These are phyloP conservation scores for Siniperca knerii DNA, from an alignment of 2,113 vertebrate genomes.

Conservation along the genomic window DNA sequence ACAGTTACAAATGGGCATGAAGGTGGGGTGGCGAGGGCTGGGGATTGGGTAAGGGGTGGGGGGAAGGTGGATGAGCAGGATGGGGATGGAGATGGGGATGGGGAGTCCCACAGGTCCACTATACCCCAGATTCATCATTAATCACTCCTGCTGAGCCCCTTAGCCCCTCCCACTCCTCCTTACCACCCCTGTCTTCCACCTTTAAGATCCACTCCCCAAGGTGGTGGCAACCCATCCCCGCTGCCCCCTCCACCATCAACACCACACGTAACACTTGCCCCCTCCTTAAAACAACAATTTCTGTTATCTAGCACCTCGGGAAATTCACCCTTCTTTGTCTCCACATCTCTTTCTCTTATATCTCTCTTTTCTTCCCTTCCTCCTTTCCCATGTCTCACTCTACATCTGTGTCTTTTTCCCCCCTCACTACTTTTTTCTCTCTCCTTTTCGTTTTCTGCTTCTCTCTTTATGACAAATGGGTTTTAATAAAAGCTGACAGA, in stretches of 20 bases:
- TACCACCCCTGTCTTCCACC: constrained; percentile 61
- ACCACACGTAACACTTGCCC: constrained; percentile 54
- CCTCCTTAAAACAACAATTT: constrained; percentile 63
- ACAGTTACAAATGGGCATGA: constrained; percentile 81
- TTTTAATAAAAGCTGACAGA: constrained; percentile 89
- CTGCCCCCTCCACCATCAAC: constrained; percentile 27
- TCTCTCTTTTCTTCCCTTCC: constrained; percentile 14
- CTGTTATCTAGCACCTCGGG: constrained; percentile 53
- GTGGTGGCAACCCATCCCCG: constrained; percentile 63
- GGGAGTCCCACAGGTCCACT: constrained; percentile 69
- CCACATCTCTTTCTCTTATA: constrained; percentile 48
- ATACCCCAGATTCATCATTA: constrained; percentile 80
- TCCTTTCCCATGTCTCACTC: constrained; percentile 34
- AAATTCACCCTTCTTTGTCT: constrained; percentile 69
- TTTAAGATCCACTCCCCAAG: constrained; percentile 76
- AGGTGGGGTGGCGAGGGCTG: constrained; percentile 64
- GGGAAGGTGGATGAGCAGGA: constrained; percentile 45
- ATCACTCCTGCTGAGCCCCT: constrained; percentile 78
- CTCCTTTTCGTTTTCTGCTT: constrained; percentile 46
- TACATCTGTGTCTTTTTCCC: constrained; percentile 32
- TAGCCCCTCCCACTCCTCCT: constrained; percentile 62
- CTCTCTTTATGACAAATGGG: constrained; percentile 84
- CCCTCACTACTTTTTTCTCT: constrained; percentile 45
- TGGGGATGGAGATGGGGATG: constrained; percentile 54
- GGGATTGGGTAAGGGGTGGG: constrained; percentile 52